These are phyloP conservation scores for Sarcophaga variegata DNA, from an alignment of 2,888 invertebrate genomes.

Conservation along the genomic window DNA sequence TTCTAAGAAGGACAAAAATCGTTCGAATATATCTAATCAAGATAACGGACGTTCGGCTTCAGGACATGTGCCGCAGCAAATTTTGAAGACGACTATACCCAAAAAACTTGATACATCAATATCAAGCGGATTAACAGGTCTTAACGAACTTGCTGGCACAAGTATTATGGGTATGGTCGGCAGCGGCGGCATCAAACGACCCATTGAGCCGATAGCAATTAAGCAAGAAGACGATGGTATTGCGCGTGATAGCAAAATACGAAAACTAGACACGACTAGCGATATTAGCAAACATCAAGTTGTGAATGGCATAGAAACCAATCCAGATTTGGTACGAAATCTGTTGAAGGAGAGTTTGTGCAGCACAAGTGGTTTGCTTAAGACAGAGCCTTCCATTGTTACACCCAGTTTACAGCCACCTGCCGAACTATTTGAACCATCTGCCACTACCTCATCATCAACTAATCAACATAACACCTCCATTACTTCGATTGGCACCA, in stretches of 20 bases:
- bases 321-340: constrained; percentile 88
- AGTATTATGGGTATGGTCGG: constrained; percentile 64
- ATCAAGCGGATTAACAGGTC: constrained; percentile 36
- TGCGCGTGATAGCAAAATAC: constrained; percentile 77
- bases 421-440: constrained; percentile 78
- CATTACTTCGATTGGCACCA: constrained; percentile 75
- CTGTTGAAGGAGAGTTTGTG: constrained; percentile 86
- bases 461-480: constrained; percentile 81
- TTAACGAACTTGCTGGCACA: constrained; percentile 73
- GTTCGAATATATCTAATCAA: constrained; percentile 65
- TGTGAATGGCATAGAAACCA: constrained; percentile 87
- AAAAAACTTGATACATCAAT: constrained; percentile 69
- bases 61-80: constrained; percentile 58
- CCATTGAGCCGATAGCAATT: constrained; percentile 74
- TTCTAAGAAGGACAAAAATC: constrained; percentile 80
- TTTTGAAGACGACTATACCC: constrained; percentile 54
- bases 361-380: constrained; percentile 76
- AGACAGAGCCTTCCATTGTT: constrained; percentile 75
- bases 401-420: constrained; percentile 78
- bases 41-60: constrained; percentile 44
- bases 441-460: constrained; percentile 78
- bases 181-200: constrained; percentile 72
- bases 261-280: constrained; percentile 75
- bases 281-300: constrained; percentile 74
- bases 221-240: constrained; percentile 76